These are phyloP conservation scores for Drosophila ercepeae DNA, from an alignment of 1,140 invertebrate genomes.

Conservation along the genomic window DNA sequence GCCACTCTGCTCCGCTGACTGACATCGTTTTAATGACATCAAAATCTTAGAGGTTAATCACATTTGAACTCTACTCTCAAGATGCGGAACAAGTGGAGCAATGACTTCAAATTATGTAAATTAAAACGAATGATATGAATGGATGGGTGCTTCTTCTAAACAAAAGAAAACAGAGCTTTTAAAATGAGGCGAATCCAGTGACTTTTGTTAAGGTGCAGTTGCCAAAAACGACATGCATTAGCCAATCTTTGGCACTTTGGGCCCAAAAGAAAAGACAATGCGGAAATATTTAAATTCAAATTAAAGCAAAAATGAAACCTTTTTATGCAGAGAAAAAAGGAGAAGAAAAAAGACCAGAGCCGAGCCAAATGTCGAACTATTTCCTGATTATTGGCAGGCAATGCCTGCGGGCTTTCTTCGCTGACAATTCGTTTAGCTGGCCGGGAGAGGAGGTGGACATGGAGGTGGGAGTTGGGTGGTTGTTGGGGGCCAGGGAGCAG, in stretches of 20 bases:
- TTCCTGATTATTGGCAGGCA: constrained; percentile 62
- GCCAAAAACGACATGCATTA: constrained; percentile 45
- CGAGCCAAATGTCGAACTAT: constrained; percentile 45
- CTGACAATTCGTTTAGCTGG: constrained; percentile 28
- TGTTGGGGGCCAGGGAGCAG: background rate
- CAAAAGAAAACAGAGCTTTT: background rate
- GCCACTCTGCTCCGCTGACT: constrained; percentile 30
- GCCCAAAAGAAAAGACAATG: constrained; percentile 51
- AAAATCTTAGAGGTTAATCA: constrained; percentile 75
- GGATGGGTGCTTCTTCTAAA: background rate
- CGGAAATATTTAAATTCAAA: constrained; percentile 79
- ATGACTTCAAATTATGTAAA: constrained; percentile 23
- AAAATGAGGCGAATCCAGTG: background rate
- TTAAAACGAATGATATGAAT: constrained; percentile 11
- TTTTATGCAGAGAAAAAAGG: constrained; percentile 51
- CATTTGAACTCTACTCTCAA: constrained; percentile 66
- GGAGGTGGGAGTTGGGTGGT: too few relatives aligned
- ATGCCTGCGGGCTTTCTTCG: constrained; percentile 39
- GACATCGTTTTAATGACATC: constrained; percentile 76
- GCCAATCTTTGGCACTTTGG: constrained; percentile 39
- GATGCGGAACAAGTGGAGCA: constrained; percentile 39
- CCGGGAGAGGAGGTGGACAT: background rate
- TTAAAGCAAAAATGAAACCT: constrained; percentile 53
- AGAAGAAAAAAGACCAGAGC: constrained; percentile 37
- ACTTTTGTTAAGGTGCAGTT: constrained; percentile 43